These are phyloP conservation scores for Ectropis grisescens DNA, from an alignment of 1,140 invertebrate species.

Conservation along the genomic window DNA sequence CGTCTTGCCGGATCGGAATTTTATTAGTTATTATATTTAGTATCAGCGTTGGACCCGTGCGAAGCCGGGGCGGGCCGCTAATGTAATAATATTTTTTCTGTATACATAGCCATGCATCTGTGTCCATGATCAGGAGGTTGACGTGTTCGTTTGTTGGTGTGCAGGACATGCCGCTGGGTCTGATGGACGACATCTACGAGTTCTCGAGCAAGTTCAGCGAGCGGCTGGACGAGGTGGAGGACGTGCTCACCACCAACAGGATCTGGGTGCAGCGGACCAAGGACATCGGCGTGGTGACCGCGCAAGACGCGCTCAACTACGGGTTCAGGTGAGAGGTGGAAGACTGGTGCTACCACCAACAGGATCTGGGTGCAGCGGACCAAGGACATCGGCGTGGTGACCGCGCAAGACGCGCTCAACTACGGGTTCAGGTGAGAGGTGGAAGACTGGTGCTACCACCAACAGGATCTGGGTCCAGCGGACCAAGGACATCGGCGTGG, in stretches of 20 bases:
- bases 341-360: slow-evolving; percentile 92
- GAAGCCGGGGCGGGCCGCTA: too few relatives aligned
- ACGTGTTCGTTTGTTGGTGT: slow-evolving; percentile 10
- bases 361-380: slow-evolving; percentile 93
- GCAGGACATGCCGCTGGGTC: slow-evolving; percentile 92
- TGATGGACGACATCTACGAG: slow-evolving; percentile 97
- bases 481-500: slow-evolving; percentile 90
- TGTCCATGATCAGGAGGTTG: background rate
- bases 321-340: slow-evolving; percentile 94
- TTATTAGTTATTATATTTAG: too few relatives aligned
- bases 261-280: slow-evolving; percentile 92
- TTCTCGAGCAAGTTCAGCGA: slow-evolving; percentile 88
- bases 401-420: slow-evolving; percentile 92
- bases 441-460: slow-evolving; percentile 91
- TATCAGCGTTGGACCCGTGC: too few relatives aligned
- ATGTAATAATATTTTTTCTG: too few relatives aligned
- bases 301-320: slow-evolving; percentile 93
- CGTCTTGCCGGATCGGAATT: too few relatives aligned
- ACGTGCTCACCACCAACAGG: slow-evolving; percentile 92
- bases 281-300: slow-evolving; percentile 89
- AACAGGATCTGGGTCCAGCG: slow-evolving; percentile 94
- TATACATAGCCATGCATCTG: too few relatives aligned
- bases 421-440: slow-evolving; percentile 93
- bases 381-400: slow-evolving; percentile 89
- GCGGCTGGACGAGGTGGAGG: slow-evolving; percentile 94